Evolutionary conservation across 2,888 invertebrate genomes (phyloP).

Genomic region (Norana najaformis): DNA sequence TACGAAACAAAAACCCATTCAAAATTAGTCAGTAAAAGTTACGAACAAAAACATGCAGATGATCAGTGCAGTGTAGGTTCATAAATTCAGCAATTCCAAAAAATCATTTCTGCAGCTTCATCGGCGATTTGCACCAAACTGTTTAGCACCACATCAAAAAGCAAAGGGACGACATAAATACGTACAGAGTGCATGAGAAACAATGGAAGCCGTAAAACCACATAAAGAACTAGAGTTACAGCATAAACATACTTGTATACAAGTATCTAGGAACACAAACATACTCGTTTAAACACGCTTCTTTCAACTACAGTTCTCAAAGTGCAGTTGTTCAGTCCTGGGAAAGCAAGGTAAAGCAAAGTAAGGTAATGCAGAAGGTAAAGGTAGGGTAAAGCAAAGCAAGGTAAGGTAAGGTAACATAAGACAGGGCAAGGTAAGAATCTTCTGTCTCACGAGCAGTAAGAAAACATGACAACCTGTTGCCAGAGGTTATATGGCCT

Average conservation of each 20-base stretch:
- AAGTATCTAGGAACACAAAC: background rate
- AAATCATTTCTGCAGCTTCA: background rate
- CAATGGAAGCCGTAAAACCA: background rate
- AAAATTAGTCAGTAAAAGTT: background rate
- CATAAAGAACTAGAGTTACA: background rate
- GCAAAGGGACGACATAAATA: background rate
- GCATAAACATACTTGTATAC: no score
- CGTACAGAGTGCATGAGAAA: background rate
- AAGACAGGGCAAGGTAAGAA: no score
- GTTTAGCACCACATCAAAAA: background rate
- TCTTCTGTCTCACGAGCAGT: no score
- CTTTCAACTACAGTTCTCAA: no score
- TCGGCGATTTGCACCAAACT: background rate
- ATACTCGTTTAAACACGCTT: background rate
- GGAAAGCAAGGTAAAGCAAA: no score
- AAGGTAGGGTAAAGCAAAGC: no score
- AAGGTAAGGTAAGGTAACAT: no score
- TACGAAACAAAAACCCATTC: background rate
- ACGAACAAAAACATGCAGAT: background rate
- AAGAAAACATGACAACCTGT: no score
- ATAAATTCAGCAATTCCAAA: background rate
- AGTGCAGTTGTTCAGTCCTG: no score
- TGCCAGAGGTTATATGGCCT: background rate
- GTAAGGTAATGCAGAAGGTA: no score
- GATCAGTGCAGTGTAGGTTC: background rate